Base-by-base conservation (phyloP, 2,113 vertebrate species). In the Formicarius rufipectus region DNA sequence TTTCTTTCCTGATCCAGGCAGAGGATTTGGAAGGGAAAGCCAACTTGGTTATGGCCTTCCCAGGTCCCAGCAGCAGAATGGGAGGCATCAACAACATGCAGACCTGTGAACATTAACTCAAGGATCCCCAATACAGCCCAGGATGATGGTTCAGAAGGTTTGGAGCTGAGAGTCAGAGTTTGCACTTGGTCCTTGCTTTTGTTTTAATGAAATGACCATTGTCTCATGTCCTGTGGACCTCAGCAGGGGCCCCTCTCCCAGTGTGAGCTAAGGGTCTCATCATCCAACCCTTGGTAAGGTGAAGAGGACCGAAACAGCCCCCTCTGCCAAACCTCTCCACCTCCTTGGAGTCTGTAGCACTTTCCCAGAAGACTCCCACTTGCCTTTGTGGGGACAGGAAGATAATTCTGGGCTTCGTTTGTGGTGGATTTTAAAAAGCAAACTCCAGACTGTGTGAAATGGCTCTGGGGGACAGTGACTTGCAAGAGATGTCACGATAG, bases 1-100 rank as follows among this genome's bases (percentile, higher is more conserved):
- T 97, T 97, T 97, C 95, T 97, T 92, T 73, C 77, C 73, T 3
- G 13, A 67, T 96, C 49, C 86, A 94, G 82, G 87, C 35, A 3
- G 77, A 90, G 2, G 4, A 74, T 68, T 79, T 93, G 94, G 91
- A 95, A 97, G 67, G 56, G 76, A 96, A 89, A 95, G 87, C 35
- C 4, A 13, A 15, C 63, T 95, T 83, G 85, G 75, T 80, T 93
- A 89, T 35, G 69, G 89, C 74, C 73, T 69, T 35, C 64, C 78
- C 68, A 62, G 71, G 75, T 94, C 49, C 73, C 83, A 58, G 47
- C 79, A 91, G 94, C 63, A 33, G 42, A 4, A 25, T 12, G 11
- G 84, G 85, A 96, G 81, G 77, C 71, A 93, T 91, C 74, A 78
- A 67, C 82, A 83, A 78, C 0, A 6, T 2, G 14, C 77, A 90